Conservation (phyloP, 2,888 invertebrate species). For the Macrostomum cliftonense region DNA sequence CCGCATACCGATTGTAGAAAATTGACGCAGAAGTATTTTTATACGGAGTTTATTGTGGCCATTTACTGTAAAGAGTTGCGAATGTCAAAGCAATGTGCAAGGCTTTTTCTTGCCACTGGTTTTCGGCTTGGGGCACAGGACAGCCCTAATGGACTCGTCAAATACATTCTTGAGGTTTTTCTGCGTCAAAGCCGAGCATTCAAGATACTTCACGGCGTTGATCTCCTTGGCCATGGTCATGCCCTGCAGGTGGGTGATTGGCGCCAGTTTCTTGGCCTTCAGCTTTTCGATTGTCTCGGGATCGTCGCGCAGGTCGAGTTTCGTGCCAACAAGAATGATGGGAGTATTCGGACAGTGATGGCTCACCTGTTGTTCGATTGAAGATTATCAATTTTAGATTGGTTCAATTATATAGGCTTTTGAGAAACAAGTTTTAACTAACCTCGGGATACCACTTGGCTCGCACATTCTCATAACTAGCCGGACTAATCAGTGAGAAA, state of each 20-base stretch:
- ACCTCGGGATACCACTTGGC: slow-evolving; percentile 11
- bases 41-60: too few relatives aligned
- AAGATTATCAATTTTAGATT: not conserved
- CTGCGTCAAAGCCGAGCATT: slow-evolving; percentile 11
- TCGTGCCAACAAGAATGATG: slow-evolving; percentile 11
- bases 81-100: slow-evolving; percentile 9
- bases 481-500: slow-evolving; percentile 9
- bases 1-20: too few relatives aligned
- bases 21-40: too few relatives aligned
- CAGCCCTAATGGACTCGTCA: slow-evolving; percentile 10
- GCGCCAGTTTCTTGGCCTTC: not conserved
- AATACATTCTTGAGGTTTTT: slow-evolving; percentile 9
- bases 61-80: too few relatives aligned
- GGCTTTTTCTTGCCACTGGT: not conserved
- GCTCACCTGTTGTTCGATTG: not conserved
- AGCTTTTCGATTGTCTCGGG: slow-evolving; percentile 3
- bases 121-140: slow-evolving; percentile 4
- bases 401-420: too few relatives aligned
- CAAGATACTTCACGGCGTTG: slow-evolving; percentile 10
- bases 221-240: slow-evolving; percentile 10
- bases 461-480: slow-evolving; percentile 10
- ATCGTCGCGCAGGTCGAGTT: slow-evolving; percentile 10
- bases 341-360: slow-evolving; percentile 11
- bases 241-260: slow-evolving; percentile 7
- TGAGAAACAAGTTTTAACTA: too few relatives aligned